Conservation (phyloP, 2,888 invertebrate species). For the Microdon myrmicae region DNA sequence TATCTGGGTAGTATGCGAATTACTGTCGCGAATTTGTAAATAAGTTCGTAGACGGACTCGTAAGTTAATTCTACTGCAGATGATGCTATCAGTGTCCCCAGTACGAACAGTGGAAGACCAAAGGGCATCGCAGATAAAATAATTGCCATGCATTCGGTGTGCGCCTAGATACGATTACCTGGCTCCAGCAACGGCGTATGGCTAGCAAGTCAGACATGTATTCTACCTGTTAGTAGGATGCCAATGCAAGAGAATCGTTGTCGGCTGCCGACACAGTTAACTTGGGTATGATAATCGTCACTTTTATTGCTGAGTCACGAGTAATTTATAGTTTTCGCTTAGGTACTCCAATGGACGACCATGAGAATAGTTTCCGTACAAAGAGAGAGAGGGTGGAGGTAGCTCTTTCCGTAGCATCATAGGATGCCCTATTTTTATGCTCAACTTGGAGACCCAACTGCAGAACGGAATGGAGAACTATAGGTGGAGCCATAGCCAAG, state of each 20-base stretch:
- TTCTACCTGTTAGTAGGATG: constrained; percentile 5
- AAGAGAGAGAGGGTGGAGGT: constrained; percentile 10
- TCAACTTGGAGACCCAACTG: background rate
- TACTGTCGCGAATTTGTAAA: constrained; percentile 40
- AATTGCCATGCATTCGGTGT: constrained; percentile 33
- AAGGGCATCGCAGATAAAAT: constrained; percentile 26
- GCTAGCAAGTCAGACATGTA: background rate
- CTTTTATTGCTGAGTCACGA: constrained; percentile 37
- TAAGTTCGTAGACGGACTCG: too few relatives aligned
- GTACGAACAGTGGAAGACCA: constrained; percentile 18
- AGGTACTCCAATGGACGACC: background rate
- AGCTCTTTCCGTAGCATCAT: constrained; percentile 21
- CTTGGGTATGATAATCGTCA: constrained; percentile 39
- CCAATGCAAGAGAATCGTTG: constrained; percentile 1
- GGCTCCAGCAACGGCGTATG: constrained; percentile 12
- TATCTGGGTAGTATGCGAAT: constrained; percentile 17
- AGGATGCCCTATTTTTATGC: constrained; percentile 30
- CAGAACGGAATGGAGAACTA: background rate
- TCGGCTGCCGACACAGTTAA: constrained; percentile 33
- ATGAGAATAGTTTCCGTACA: constrained; percentile 1
- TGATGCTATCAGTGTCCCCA: constrained; percentile 24
- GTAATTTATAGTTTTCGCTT: constrained; percentile 30
- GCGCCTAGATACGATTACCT: constrained; percentile 12
- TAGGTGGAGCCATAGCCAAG: background rate
- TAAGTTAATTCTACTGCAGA: constrained; percentile 40